Evolutionary conservation across 2,888 invertebrate genomes (phyloP), one percentile per base, ranked within the genome.

Genomic region (Octodonta nipae): DNA sequence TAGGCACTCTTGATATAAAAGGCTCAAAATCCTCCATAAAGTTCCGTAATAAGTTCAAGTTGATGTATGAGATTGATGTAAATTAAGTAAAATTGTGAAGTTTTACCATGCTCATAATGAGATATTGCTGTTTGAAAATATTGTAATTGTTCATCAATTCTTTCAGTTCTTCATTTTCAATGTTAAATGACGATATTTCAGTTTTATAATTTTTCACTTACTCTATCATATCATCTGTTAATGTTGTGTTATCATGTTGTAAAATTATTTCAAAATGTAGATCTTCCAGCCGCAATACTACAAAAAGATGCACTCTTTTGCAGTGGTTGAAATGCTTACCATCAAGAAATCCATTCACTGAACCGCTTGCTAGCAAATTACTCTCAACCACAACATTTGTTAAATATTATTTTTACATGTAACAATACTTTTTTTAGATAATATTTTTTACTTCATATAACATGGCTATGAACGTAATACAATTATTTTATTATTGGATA

Each of bases 321-420:
- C 45, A 50, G 10, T 44, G 30, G 28, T 44, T 46, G 16, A 41
- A 48, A 30, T 47, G 43, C 33, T 43, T 50, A n/a, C 46, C 42
- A 3, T 32, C 36, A 8, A 45, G 20, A 33, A 45, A 45, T 14
- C 42, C 39, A 30, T 33, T 38, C 1, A 46, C 34, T 28, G 44
- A 46, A 3, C 47, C 46, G 6, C 13, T 25, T 8, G 44, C 48
- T 11, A 50, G 13, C 5, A 46, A 27, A 17, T 38, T 26, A 27
- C 36, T 34, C 14, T 49, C 30, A 5, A 46, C 34, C 38, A 32
- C 27, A 11, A 30, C 20, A 17, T 16, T 30, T 26, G 30, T 12
- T n/a, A n/a, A n/a, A n/a, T n/a, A n/a, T n/a, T n/a, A n/a, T n/a
- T n/a, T n/a, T n/a, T n/a, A n/a, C n/a, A n/a, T n/a, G n/a, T n/a